Evolutionary conservation across 2,113 vertebrate genomes (phyloP).

Genomic region (Pterocles gutturalis): DNA sequence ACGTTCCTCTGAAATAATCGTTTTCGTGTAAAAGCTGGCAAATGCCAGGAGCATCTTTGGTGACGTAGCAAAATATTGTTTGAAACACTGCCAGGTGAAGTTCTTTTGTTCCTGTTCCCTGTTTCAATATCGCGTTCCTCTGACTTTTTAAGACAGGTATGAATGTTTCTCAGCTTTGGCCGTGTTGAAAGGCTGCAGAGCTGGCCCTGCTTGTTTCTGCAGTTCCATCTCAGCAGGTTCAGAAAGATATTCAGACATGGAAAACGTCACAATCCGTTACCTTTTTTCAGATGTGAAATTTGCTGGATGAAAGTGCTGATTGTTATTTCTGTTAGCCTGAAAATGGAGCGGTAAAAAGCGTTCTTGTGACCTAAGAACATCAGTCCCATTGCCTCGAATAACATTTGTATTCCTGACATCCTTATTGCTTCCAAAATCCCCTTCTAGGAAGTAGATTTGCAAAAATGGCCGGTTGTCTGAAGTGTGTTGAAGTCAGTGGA

Average conservation of each 20-base stretch:
- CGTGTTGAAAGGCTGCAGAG: neutral
- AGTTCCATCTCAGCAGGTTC: neutral
- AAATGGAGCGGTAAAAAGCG: rapidly evolving
- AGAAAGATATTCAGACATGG: rapidly evolving
- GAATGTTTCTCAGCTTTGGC: neutral
- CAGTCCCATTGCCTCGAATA: neutral
- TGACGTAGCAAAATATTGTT: neutral
- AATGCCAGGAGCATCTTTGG: neutral
- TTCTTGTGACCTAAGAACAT: neutral
- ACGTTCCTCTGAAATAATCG: neutral
- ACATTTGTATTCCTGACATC: neutral
- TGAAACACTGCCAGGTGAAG: neutral
- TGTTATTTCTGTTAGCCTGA: neutral
- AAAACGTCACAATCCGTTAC: rapidly evolving
- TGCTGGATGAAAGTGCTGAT: neutral
- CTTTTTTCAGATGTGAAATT: too few species aligned
- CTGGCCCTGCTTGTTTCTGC: neutral
- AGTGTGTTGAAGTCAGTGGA: neutral
- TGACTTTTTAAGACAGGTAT: neutral
- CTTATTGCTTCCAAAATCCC: neutral
- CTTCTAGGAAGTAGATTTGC: neutral
- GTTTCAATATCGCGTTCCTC: neutral
- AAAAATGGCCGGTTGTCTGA: neutral
- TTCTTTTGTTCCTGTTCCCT: neutral
- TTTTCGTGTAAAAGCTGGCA: neutral